A percentile compares a stretch with the other conserved stretches of the same genome.
phyloP scores from a whole-genome alignment of 1,140 invertebrate species.

The Maconellicoccus hirsutus region DNA sequence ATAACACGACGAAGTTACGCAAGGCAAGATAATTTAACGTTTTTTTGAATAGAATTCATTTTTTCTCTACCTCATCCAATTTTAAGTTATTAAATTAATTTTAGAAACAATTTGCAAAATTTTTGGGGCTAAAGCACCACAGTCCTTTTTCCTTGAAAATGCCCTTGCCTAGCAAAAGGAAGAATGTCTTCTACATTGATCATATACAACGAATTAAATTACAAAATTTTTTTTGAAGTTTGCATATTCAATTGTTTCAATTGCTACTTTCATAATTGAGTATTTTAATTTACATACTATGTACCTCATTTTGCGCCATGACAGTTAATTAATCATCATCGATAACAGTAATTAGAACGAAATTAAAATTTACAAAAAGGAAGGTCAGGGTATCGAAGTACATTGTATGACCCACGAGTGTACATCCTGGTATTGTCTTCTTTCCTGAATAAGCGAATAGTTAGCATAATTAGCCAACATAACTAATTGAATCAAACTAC shows the following conservation, averaged over 20 bases:
- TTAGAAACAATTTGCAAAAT: too few relatives aligned
- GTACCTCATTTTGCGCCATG: not conserved
- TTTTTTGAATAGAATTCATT: too few relatives aligned
- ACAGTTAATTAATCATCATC: conserved; percentile 18
- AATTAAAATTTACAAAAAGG: conserved; percentile 21
- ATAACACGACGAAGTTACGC: too few relatives aligned
- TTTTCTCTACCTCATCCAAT: too few relatives aligned
- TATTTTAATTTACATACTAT: not conserved
- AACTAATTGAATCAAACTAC: conserved; percentile 3
- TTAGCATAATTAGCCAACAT: conserved; percentile 12
- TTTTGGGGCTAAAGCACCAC: too few relatives aligned
- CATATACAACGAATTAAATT: too few relatives aligned
- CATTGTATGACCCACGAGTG: conserved; percentile 16
- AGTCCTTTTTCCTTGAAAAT: too few relatives aligned
- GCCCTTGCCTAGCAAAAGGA: too few relatives aligned
- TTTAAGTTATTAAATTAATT: too few relatives aligned
- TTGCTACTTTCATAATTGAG: conserved; percentile 9
- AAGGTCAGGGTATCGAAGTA: conserved; percentile 14
- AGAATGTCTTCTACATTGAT: too few relatives aligned
- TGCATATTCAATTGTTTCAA: not conserved
- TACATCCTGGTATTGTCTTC: conserved; percentile 20
- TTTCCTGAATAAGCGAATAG: not conserved
- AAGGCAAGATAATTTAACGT: too few relatives aligned
- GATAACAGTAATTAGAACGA: conserved; percentile 20
- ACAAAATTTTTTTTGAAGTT: not conserved